Conservation (phyloP, 2,113 vertebrate species). For the Maccullochella peelii region DNA sequence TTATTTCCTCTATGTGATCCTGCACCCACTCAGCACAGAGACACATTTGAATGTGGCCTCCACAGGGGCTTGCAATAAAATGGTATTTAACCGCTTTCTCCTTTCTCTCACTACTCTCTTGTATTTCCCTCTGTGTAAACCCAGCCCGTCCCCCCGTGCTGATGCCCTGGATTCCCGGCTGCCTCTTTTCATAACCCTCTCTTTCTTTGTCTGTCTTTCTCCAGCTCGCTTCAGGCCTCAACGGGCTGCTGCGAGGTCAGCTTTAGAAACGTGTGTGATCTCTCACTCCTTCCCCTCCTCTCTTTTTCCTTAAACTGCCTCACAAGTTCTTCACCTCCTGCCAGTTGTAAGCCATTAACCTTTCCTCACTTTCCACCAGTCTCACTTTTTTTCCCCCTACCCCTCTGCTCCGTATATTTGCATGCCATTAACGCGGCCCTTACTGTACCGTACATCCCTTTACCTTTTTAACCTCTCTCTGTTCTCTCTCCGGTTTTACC, state of each 20-base stretch:
- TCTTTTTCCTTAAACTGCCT: constrained; percentile 49
- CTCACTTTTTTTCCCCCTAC: neutral
- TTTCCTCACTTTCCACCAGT: constrained; percentile 60
- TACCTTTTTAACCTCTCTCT: constrained; percentile 30
- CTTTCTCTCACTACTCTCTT: constrained; percentile 44
- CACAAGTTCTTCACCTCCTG: constrained; percentile 33
- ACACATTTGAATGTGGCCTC: constrained; percentile 68
- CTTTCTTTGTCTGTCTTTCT: constrained; percentile 33
- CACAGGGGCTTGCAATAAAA: constrained; percentile 76
- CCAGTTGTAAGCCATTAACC: constrained; percentile 74
- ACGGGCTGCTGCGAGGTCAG: constrained; percentile 57
- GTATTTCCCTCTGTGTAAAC: constrained; percentile 32
- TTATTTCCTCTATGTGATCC: constrained; percentile 67
- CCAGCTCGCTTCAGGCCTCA: constrained; percentile 37
- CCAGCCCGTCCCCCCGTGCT: constrained; percentile 14
- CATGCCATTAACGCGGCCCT: constrained; percentile 42
- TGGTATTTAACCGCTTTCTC: constrained; percentile 78
- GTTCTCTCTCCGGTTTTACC: constrained; percentile 11
- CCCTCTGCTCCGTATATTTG: constrained; percentile 38
- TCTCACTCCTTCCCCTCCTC: constrained; percentile 27
- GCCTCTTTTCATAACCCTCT: constrained; percentile 59
- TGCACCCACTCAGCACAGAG: constrained; percentile 63
- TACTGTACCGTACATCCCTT: neutral
- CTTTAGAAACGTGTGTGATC: constrained; percentile 57
- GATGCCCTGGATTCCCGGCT: constrained; percentile 43